Evolutionary conservation across 2,797 vertebrate genomes (phyloP).

Genomic region (Leptatherina wallacei): DNA sequence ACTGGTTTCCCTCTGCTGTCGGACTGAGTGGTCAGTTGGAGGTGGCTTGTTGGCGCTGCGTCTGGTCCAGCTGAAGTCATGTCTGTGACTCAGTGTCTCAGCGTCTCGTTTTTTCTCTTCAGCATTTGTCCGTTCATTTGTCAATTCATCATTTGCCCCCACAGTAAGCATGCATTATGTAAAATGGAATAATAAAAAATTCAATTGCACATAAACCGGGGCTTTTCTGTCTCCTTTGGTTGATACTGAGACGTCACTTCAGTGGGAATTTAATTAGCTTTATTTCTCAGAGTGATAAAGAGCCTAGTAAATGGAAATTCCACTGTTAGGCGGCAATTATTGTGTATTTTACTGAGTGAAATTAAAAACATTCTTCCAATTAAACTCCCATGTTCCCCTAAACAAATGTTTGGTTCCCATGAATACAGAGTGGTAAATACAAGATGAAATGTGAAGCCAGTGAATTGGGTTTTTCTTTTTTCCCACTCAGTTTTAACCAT

Average conservation of each 20-base stretch:
- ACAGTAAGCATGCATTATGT: conserved; percentile 33
- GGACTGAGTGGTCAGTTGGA: conserved; percentile 56
- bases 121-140: conserved; percentile 24
- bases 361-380: conserved; percentile 68
- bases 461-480: background rate
- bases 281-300: conserved; percentile 48
- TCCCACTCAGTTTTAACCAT: background rate
- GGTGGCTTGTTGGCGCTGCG: conserved; percentile 55
- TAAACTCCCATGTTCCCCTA: conserved; percentile 55
- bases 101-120: conserved; percentile 37
- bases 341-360: conserved; percentile 74
- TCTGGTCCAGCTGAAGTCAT: conserved; percentile 71
- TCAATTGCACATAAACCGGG: conserved; percentile 10
- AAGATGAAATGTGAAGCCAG: conserved; percentile 23
- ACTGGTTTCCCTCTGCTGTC: conserved; percentile 32
- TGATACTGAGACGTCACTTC: conserved; percentile 29
- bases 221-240: conserved; percentile 8
- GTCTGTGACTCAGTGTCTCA: conserved; percentile 68
- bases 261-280: conserved; percentile 43
- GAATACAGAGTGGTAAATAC: conserved; percentile 43
- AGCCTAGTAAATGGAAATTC: conserved; percentile 72
- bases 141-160: conserved; percentile 52
- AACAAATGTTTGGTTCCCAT: conserved; percentile 67
- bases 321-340: conserved; percentile 64
- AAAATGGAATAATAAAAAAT: conserved; percentile 12